Evolutionary conservation across 2,888 invertebrate genomes (phyloP).

Genomic region (Melieria crassipennis): DNA sequence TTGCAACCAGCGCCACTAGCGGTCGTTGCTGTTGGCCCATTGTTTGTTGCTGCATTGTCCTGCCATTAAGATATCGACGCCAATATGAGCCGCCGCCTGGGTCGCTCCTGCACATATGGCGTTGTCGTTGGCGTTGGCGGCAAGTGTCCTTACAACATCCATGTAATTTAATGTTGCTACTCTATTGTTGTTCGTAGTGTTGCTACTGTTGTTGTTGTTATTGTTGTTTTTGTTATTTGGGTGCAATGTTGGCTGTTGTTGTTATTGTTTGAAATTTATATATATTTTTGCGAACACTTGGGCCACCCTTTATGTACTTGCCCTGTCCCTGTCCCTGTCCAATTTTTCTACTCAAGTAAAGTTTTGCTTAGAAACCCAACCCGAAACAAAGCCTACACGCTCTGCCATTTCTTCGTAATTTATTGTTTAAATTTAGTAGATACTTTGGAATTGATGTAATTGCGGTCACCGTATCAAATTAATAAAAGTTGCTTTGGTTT

Average conservation of each 20-base stretch:
- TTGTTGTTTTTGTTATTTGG: slow-evolving; percentile 15
- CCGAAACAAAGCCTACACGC: too few relatives aligned
- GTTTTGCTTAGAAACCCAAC: too few relatives aligned
- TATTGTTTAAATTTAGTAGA: slow-evolving; percentile 3
- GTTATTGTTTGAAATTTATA: not conserved
- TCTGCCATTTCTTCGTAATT: too few relatives aligned
- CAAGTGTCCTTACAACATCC: slow-evolving; percentile 17
- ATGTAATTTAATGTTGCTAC: slow-evolving; percentile 34
- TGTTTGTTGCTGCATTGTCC: slow-evolving; percentile 42
- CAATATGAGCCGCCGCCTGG: not conserved
- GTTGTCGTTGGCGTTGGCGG: not conserved
- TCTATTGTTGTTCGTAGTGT: slow-evolving; percentile 18
- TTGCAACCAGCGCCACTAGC: slow-evolving; percentile 11
- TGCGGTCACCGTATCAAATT: slow-evolving; percentile 27
- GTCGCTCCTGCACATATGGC: slow-evolving; percentile 5
- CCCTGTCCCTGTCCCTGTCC: too few relatives aligned
- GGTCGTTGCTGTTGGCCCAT: slow-evolving; percentile 5
- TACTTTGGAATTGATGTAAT: slow-evolving; percentile 39
- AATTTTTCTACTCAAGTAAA: too few relatives aligned
- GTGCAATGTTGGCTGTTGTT: not conserved
- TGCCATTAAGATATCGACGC: slow-evolving; percentile 56
- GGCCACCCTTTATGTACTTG: too few relatives aligned
- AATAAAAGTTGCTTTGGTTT: slow-evolving; percentile 21
- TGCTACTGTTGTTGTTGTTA: not conserved
- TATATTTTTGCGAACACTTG: too few relatives aligned